These are phyloP conservation scores for Athrips mouffetella DNA, from an alignment of 2,888 invertebrate genomes.

Conservation along the genomic window DNA sequence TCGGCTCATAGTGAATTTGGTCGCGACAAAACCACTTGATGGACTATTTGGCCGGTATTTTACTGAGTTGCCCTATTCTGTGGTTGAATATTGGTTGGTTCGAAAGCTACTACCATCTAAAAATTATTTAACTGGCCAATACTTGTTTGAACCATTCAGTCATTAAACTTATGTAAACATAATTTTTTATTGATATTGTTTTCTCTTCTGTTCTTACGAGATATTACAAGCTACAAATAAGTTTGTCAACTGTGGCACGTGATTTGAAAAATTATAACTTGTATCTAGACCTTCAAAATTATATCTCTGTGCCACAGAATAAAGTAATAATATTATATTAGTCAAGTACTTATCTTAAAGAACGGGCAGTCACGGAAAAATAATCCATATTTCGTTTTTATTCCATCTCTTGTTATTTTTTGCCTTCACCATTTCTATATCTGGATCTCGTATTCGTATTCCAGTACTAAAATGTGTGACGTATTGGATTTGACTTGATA, in stretches of 20 bases:
- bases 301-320: no score
- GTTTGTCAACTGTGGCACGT: no score
- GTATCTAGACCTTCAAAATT: no score
- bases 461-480: background rate
- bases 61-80: slow-evolving; percentile 3
- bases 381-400: no score
- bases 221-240: no score
- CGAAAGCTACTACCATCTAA: background rate
- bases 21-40: background rate
- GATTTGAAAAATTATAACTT: no score
- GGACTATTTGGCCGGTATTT: background rate
- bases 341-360: no score
- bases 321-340: no score
- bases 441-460: background rate
- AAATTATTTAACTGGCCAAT: background rate
- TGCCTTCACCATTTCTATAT: background rate
- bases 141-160: background rate
- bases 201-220: no score
- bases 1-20: background rate
- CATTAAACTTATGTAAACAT: background rate
- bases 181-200: no score
- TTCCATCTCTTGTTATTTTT: no score
- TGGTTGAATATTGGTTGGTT: background rate
- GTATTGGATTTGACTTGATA: slow-evolving; percentile 31
- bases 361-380: no score